These are phyloP conservation scores for Meandrina meandrites DNA, from an alignment of 92 coral and sea anemone genomes.

Conservation along the genomic window DNA sequence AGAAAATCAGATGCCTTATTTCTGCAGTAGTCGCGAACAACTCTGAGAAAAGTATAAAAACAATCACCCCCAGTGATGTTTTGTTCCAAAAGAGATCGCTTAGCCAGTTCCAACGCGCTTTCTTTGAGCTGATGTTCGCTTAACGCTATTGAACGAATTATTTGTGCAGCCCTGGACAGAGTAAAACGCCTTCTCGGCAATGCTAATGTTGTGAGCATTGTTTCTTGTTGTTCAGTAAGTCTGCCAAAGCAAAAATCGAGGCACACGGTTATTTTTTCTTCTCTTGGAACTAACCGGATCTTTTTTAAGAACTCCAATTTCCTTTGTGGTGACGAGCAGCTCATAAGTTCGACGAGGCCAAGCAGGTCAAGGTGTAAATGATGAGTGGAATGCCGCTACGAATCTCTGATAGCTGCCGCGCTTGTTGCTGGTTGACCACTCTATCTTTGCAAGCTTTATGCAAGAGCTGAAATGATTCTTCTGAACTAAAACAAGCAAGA, in stretches of 20 bases:
- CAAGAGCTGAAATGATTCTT: conserved; percentile 25
- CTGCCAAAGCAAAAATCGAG: conserved; percentile 33
- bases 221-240: background rate
- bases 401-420: conserved; percentile 28
- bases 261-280: background rate
- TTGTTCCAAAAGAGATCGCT: conserved; percentile 12
- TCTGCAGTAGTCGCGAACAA: conserved; percentile 44
- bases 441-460: conserved; percentile 16
- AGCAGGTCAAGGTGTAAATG: background rate
- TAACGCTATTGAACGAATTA: background rate
- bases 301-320: background rate
- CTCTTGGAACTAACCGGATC: background rate
- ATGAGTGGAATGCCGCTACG: conserved; percentile 60
- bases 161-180: background rate
- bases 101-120: conserved; percentile 7
- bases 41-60: background rate
- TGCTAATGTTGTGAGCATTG: background rate
- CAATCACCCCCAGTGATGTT: background rate
- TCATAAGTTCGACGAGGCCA: background rate
- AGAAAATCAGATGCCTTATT: conserved; percentile 20
- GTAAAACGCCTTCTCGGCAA: conserved; percentile 4
- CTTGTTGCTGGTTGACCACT: conserved; percentile 2
- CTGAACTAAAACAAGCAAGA: conserved; percentile 15
- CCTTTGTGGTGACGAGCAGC: background rate
- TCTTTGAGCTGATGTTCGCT: conserved; percentile 25